Conservation (phyloP, 2,113 vertebrate genomes). For the Lagopus leucura region DNA sequence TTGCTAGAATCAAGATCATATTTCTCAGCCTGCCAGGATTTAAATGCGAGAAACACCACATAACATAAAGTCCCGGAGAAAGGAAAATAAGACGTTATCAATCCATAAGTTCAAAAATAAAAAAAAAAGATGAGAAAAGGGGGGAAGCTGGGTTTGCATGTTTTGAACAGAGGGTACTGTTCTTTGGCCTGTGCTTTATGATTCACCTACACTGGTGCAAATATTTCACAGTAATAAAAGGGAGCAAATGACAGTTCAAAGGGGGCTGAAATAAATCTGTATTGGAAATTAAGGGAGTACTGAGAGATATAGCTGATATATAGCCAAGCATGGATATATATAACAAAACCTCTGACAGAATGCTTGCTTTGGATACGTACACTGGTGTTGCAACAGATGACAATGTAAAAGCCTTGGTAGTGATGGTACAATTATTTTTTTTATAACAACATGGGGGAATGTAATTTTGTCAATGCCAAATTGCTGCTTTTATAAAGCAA, state of each 20-base stretch:
- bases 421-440: background rate
- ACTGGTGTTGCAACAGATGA: constrained; percentile 1
- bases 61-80: background rate
- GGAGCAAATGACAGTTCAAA: background rate
- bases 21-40: constrained; percentile 23
- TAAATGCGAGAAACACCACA: background rate
- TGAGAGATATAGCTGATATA: constrained; percentile 9
- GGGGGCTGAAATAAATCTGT: constrained; percentile 29
- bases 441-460: background rate
- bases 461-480: constrained; percentile 9
- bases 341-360: constrained; percentile 24
- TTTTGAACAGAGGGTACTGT: background rate
- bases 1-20: background rate
- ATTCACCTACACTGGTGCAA: background rate
- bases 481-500: background rate
- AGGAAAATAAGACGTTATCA: background rate
- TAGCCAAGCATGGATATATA: accelerated
- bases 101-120: background rate
- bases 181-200: constrained; percentile 5
- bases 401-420: background rate
- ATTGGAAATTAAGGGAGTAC: background rate
- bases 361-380: background rate
- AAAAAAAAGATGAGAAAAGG: background rate
- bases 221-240: constrained; percentile 27
- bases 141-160: background rate